Evolutionary conservation across 2,113 vertebrate species (phyloP).

Genomic region (Oreochromis aureus): DNA sequence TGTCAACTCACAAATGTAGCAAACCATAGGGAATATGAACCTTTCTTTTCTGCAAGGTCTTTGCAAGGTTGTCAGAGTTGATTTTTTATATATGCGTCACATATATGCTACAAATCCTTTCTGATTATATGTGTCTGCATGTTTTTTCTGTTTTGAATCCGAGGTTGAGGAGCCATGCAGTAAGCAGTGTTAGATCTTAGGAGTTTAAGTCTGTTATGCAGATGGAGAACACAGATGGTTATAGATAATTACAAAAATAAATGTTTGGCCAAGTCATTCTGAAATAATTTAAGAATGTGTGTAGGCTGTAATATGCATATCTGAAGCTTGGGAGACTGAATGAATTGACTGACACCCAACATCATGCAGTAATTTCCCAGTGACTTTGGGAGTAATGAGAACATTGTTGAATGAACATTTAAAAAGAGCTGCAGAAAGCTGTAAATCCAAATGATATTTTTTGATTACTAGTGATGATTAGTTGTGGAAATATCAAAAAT

Average conservation of each 20-base stretch:
- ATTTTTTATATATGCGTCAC: background rate
- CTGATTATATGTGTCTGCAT: background rate
- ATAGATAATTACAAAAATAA: conserved; percentile 6
- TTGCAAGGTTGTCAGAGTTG: background rate
- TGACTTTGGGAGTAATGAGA: background rate
- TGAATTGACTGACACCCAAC: background rate
- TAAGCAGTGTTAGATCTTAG: background rate
- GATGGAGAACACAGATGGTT: conserved; percentile 2
- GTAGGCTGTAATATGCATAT: background rate
- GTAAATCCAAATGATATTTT: background rate
- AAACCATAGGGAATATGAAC: background rate
- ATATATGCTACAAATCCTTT: background rate
- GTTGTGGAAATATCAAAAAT: background rate
- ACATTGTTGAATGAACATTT: background rate
- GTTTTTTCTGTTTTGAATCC: background rate
- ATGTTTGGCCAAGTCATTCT: background rate
- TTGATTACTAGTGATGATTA: background rate
- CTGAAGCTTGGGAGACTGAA: background rate
- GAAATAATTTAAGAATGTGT: conserved; percentile 1
- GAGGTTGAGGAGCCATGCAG: background rate
- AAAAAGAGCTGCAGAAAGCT: background rate
- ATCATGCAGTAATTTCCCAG: background rate
- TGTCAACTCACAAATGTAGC: background rate
- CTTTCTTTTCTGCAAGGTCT: background rate
- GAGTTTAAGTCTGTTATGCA: background rate